Evolutionary conservation across 2,113 vertebrate species (phyloP), one percentile per base, ranked within the genome.

Genomic region (Rhineura floridana): DNA sequence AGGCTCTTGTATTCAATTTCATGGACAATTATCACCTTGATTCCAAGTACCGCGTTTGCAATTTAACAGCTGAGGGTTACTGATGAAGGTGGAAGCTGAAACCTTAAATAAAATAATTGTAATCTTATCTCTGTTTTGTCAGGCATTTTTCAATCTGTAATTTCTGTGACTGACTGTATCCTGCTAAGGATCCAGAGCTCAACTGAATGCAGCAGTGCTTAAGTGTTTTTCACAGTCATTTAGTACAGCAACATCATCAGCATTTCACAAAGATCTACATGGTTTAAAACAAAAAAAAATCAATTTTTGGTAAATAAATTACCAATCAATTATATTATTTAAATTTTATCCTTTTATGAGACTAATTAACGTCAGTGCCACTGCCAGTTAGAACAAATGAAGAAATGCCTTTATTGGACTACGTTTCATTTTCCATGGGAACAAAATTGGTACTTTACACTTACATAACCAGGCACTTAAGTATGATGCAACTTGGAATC

Each of bases 101-200:
- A 83, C 28, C 17, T 48, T 83, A 62, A 42, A 15, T 19, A 50
- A 36, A 80, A 33, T 80, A n/a, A 80, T 55, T 59, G 78, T 55
- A 82, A 83, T 39, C 42, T 48, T 67, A 67, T 83, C 62, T 83
- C 42, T 82, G 81, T 67, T 82, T 82, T 82, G 13, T 46, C 81
- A 82, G 62, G n/a, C 78, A 80, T 28, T 82, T 82, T 46, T 67
- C 19, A 33, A 82, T 65, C 13, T 65, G 42, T 15, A 46, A 5
- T 82, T 65, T 82, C 25, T 46, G 28, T 82, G 55, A 81, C 44
- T 65, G 62, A 82, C 62, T 82, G 62, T 55, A 59, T 80, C 52
- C 50, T 59, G 52, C 78, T 55, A 52, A 77, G n/a, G n/a, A 81
- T 55, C 50, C 50, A 48, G 9, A 55, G 6, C 33, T 11, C 50